Evolutionary conservation across 2,797 vertebrate genomes (phyloP), one percentile per base, ranked within the genome.

Genomic region (Apogon hyalosoma): DNA sequence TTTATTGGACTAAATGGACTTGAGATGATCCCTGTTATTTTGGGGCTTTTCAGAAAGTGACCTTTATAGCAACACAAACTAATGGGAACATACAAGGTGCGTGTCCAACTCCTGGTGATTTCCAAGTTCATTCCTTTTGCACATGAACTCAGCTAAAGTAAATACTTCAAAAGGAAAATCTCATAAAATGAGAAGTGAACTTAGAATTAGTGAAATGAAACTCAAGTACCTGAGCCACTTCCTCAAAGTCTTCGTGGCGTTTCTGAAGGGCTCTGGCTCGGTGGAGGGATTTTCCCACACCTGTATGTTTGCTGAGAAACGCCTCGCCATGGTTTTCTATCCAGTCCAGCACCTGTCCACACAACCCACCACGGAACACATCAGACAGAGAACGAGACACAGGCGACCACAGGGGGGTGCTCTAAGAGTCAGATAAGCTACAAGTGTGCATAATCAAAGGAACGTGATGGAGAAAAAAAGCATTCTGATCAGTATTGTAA

Each of bases 261-360:
- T 99, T 98, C 90, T 99, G 97, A 67, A 99, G 83, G 18, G 97
- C 97, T 68, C 97, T 93, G 62, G 97, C 97, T 72, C 97, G 93
- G 87, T 99, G 97, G 43, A 99, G 90, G n/a, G 97, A 99, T 69
- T 98, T 99, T 33, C 97, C 97, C 58, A 98, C 97, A 0, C 97
- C 97, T 0, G 97, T 99, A 66, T 99, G 97, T 74, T 99, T 98
- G 82, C 97, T 98, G 67, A 98, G 95, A 67, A 99, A 99, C 36
- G 97, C 97, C 91, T 99, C 97, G 18, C 97, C 97, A 0, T 99
- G 97, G 88, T 98, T 98, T 90, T 99, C 96, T 48, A 99, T 99
- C 97, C 97, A 99, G 82, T 99, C 96, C 89, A 99, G 89, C 57
- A 99, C 97, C 97, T 98, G 88, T 99, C 97, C 31, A 99, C 99